A percentile compares a stretch with the other conserved stretches of the same genome.
phyloP scores from a whole-genome alignment of 2,888 invertebrate species.

The Argynnis bischoffii region DNA sequence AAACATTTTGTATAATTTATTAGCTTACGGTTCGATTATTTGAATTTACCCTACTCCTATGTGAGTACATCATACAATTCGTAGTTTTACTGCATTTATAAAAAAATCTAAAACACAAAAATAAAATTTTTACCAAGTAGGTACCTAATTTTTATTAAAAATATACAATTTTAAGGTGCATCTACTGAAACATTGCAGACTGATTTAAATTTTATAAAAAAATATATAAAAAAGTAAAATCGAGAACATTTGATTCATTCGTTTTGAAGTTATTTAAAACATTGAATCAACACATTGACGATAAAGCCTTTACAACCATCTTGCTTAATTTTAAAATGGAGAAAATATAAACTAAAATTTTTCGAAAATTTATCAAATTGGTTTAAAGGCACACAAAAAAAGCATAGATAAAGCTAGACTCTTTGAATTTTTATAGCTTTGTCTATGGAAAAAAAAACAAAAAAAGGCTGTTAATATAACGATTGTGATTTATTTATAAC shows the following conservation, averaged over 20 bases:
- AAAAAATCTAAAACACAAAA: neutral
- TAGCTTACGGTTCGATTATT: neutral
- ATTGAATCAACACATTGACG: conserved; percentile 33
- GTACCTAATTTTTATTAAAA: neutral
- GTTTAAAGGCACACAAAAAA: neutral
- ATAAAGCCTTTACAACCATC: neutral
- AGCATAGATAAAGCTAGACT: neutral
- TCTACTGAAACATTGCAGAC: conserved; percentile 30
- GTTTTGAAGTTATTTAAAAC: conserved; percentile 37
- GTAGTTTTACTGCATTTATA: neutral
- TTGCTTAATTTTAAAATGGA: neutral
- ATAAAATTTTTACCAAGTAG: neutral
- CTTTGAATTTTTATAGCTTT: neutral
- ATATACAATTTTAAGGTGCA: neutral
- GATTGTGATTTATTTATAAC: conserved; percentile 70
- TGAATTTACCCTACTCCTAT: neutral
- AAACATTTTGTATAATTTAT: conserved; percentile 1
- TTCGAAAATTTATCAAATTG: neutral
- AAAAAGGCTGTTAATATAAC: conserved; percentile 73
- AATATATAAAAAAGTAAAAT: conserved; percentile 1
- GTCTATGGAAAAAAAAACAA: conserved; percentile 55
- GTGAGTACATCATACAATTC: neutral
- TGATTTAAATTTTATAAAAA: conserved; percentile 24
- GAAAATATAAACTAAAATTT: neutral
- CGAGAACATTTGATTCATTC: conserved; percentile 30